Evolutionary conservation across 2,888 invertebrate species (phyloP).

Genomic region (Gymnoscelis rufifasciata): DNA sequence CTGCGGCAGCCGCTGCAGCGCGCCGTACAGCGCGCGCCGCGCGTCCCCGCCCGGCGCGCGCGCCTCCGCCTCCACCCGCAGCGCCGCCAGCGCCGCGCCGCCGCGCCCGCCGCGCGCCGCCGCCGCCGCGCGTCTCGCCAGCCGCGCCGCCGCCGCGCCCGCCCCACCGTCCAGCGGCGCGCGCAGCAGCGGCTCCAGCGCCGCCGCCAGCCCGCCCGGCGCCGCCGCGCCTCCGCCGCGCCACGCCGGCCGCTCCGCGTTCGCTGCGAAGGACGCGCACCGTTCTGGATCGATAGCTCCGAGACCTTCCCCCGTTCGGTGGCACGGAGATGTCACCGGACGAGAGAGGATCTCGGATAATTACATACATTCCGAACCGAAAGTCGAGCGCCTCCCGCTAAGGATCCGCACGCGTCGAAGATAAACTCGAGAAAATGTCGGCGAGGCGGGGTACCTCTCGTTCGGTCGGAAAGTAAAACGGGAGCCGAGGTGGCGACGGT

Average conservation of each 20-base stretch:
- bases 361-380: too few relatives aligned
- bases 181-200: slow-evolving; percentile 38
- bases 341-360: not conserved
- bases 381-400: too few relatives aligned
- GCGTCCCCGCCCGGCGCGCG: slow-evolving; percentile 28
- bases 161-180: slow-evolving; percentile 24
- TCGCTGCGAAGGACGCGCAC: not conserved
- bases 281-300: too few relatives aligned
- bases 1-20: slow-evolving; percentile 69
- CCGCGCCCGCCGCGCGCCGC: slow-evolving; percentile 15
- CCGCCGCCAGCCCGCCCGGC: slow-evolving; percentile 30
- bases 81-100: slow-evolving; percentile 28
- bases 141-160: slow-evolving; percentile 14
- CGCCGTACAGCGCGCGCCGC: slow-evolving; percentile 47
- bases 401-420: too few relatives aligned
- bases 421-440: too few relatives aligned
- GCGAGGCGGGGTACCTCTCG: too few relatives aligned
- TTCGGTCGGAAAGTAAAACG: too few relatives aligned
- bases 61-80: slow-evolving; percentile 31
- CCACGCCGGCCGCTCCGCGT: slow-evolving; percentile 21
- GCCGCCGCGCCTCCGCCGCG: slow-evolving; percentile 25
- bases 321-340: too few relatives aligned
- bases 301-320: too few relatives aligned
- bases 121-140: slow-evolving; percentile 22
- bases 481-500: too few relatives aligned